phyloP scores from a whole-genome alignment of 2,888 invertebrate species.

The Mimachlamys varia region DNA sequence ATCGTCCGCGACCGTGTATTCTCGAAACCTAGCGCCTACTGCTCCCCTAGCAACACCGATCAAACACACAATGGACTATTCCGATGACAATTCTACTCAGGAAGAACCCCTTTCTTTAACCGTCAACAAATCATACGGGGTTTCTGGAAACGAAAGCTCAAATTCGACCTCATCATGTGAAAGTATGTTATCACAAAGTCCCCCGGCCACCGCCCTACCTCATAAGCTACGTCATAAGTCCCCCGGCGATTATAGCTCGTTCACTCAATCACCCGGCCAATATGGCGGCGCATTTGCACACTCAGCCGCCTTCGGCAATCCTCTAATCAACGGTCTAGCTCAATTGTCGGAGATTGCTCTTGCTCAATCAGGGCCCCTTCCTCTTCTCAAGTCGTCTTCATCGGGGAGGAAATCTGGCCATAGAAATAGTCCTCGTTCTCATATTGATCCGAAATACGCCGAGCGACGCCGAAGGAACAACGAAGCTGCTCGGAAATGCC shows the following conservation, averaged over 20 bases:
- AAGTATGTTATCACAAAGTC: conserved; percentile 53
- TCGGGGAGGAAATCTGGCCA: neutral
- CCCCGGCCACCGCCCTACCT: conserved; percentile 68
- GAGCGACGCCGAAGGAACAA: conserved; percentile 82
- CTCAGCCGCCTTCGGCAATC: conserved; percentile 48
- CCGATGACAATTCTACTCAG: conserved; percentile 52
- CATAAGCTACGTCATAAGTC: conserved; percentile 74
- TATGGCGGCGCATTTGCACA: conserved; percentile 41
- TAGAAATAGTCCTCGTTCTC: conserved; percentile 49
- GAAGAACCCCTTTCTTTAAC: conserved; percentile 64
- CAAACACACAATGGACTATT: conserved; percentile 39
- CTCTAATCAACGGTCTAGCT: conserved; percentile 71
- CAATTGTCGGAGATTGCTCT: conserved; percentile 75
- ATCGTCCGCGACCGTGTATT: neutral
- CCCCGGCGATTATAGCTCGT: conserved; percentile 43
- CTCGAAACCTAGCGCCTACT: neutral
- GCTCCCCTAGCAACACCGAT: neutral
- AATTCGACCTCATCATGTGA: conserved; percentile 62
- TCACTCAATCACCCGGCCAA: neutral
- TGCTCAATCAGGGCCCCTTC: conserved; percentile 67
- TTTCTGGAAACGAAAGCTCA: conserved; percentile 62
- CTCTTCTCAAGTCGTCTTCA: conserved; percentile 60
- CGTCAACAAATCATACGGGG: conserved; percentile 62
- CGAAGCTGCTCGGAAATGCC: conserved; percentile 82
- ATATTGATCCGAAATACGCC: conserved; percentile 77